Conservation (phyloP, 2,888 invertebrate genomes). For the Thera obeliscata region DNA sequence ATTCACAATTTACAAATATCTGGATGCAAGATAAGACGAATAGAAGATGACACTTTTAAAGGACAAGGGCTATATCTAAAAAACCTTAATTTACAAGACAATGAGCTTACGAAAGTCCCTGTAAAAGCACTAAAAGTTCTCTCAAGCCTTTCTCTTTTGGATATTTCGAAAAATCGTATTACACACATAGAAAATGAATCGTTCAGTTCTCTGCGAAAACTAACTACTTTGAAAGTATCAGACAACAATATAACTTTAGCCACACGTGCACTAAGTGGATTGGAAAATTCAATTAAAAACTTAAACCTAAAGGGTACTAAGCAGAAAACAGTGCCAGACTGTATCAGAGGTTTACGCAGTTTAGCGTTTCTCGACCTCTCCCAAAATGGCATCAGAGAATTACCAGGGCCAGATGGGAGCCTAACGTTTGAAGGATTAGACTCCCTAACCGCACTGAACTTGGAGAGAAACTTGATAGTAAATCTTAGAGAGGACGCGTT, state of each 20-base stretch:
- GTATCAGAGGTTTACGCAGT: slow-evolving; percentile 90
- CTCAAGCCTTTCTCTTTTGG: slow-evolving; percentile 89
- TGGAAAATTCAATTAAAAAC: slow-evolving; percentile 93
- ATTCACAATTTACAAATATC: slow-evolving; percentile 94
- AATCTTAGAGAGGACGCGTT: slow-evolving; percentile 91
- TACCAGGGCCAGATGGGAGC: slow-evolving; percentile 88
- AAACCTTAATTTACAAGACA: slow-evolving; percentile 94
- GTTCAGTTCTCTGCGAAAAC: slow-evolving; percentile 88
- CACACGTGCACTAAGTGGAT: slow-evolving; percentile 88
- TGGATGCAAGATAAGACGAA: slow-evolving; percentile 89
- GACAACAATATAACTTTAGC: slow-evolving; percentile 93
- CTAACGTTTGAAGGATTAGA: slow-evolving; percentile 90
- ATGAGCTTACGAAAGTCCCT: slow-evolving; percentile 91
- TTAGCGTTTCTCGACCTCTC: slow-evolving; percentile 95
- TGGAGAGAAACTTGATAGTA: slow-evolving; percentile 94
- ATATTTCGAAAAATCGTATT: slow-evolving; percentile 93
- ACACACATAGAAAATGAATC: slow-evolving; percentile 89
- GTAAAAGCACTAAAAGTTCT: slow-evolving; percentile 88
- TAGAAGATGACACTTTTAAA: slow-evolving; percentile 90
- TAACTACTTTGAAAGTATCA: slow-evolving; percentile 92
- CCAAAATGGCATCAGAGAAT: slow-evolving; percentile 92
- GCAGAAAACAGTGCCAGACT: slow-evolving; percentile 91
- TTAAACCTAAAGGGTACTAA: slow-evolving; percentile 94
- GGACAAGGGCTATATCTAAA: slow-evolving; percentile 92
- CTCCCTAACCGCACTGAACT: slow-evolving; percentile 93